These are phyloP conservation scores for Limnodromus scolopaceus DNA, from an alignment of 2,797 vertebrate genomes.

Conservation along the genomic window DNA sequence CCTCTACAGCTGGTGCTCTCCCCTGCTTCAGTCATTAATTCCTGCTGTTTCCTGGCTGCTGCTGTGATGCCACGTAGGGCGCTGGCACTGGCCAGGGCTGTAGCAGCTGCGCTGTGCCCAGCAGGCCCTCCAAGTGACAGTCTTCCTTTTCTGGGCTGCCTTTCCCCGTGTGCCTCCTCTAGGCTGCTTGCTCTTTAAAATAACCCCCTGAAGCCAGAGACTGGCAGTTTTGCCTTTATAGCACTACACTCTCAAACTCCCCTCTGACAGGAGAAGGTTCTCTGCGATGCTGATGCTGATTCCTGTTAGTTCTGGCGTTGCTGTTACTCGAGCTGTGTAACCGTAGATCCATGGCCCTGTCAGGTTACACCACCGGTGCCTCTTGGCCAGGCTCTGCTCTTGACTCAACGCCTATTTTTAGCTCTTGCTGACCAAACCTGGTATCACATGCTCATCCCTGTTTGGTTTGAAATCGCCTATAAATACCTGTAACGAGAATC, in stretches of 20 bases:
- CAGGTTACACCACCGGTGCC: not conserved
- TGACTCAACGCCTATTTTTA: conserved; percentile 51
- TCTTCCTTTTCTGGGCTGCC: not conserved
- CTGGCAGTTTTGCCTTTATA: not conserved
- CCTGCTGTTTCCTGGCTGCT: not conserved
- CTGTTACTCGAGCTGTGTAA: not conserved
- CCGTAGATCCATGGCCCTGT: not conserved
- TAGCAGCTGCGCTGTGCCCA: not conserved
- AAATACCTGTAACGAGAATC: not conserved
- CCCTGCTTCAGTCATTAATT: not conserved
- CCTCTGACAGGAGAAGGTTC: fast-evolving
- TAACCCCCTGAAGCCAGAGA: not conserved
- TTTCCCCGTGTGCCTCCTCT: not conserved
- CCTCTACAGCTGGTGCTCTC: not conserved
- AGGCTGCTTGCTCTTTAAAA: not conserved
- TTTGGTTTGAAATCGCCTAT: not conserved
- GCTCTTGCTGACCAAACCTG: conserved; percentile 28
- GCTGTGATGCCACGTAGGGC: not conserved
- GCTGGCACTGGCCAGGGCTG: not conserved
- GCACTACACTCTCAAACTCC: fast-evolving
- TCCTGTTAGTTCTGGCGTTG: not conserved
- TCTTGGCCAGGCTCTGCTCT: not conserved
- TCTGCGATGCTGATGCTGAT: not conserved
- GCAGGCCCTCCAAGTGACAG: not conserved
- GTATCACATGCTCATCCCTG: conserved; percentile 4